Percentiles rank a stretch among this genome's conserved stretches.
These are phyloP conservation scores for Apistogramma diplotaenia DNA, from an alignment of 2,113 vertebrate species.

Conservation along the genomic window DNA sequence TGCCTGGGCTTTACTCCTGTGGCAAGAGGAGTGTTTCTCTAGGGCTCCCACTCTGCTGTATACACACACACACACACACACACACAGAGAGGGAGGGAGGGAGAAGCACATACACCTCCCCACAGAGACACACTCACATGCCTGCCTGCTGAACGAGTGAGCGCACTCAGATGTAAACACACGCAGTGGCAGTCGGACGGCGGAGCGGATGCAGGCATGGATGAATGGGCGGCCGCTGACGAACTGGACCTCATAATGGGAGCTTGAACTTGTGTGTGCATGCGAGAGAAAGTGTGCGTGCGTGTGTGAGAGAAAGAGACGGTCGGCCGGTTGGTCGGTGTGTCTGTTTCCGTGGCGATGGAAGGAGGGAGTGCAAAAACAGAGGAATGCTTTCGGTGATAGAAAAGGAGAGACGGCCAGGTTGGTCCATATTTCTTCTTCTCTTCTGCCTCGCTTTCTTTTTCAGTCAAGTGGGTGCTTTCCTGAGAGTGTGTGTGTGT, in stretches of 20 bases:
- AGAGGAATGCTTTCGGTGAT: conserved; percentile 83
- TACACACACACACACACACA: conserved; percentile 16
- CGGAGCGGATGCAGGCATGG: neutral
- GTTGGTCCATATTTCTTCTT: conserved; percentile 67
- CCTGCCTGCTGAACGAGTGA: conserved; percentile 34
- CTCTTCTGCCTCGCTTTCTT: conserved; percentile 25
- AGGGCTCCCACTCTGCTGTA: conserved; percentile 86
- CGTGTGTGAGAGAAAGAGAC: neutral
- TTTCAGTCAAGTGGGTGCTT: neutral
- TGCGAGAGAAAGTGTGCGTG: neutral
- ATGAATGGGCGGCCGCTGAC: conserved; percentile 16
- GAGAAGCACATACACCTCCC: conserved; percentile 22
- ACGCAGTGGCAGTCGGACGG: conserved; percentile 16
- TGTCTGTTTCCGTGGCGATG: conserved; percentile 53
- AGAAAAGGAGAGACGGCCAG: conserved; percentile 76
- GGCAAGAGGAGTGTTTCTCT: conserved; percentile 97
- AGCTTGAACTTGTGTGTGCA: conserved; percentile 30
- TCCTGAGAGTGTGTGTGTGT: neutral
- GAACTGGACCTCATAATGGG: neutral
- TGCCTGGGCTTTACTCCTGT: conserved; percentile 99
- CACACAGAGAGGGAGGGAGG: neutral
- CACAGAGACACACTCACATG: conserved; percentile 8
- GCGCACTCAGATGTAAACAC: conserved; percentile 59
- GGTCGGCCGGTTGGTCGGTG: conserved; percentile 5
- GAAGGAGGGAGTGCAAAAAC: conserved; percentile 51